Evolutionary conservation across 2,113 vertebrate genomes (phyloP), one percentile per base, ranked within the genome.

Genomic region (Pelecanus crispus): DNA sequence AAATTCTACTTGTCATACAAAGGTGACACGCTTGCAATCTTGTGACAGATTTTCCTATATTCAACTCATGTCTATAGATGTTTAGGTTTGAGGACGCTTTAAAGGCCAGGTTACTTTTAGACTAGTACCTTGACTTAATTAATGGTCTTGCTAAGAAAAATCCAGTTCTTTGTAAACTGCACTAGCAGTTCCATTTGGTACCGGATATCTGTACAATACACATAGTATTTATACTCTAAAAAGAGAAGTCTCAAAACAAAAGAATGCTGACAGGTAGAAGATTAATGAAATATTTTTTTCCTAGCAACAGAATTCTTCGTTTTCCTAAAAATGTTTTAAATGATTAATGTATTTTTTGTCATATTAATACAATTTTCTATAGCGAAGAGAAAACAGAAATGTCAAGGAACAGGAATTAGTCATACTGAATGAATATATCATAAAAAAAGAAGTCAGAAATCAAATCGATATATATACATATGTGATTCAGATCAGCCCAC

Each of bases 161-260:
- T 25, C 13, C 44, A 73, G 31, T 40, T 65, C 28, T 86, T 77
- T 86, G 36, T 79, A 72, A 72, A 72, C 34, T 24, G 38, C 20
- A 32, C 22, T 42, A 58, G 22, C 9, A 91, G 50, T n/a, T 83
- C 44, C 47, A 55, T 29, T 74, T 88, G 67, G 16, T 56, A 84
- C 45, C 13, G 9, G n/a, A 63, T 91, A 45, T 55, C 86, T 81
- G 47, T 75, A 91, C 50, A 96, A 79, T 58, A 20, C 24, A 53
- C 18, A 34, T 38, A 68, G 31, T 65, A 55, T 38, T 81, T 81
- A n/a, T 61, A 96, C 4, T 24, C 55, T 79, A 62, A 62, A 92
- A 86, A 81, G 16, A 81, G 63, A 92, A 94, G 42, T 38, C 52
- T 90, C 19, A 88, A 65, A 93, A 74, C 70, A 95, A 91, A 95